Conservation (phyloP, 2,113 vertebrate genomes). For the Struthidea cinerea region DNA sequence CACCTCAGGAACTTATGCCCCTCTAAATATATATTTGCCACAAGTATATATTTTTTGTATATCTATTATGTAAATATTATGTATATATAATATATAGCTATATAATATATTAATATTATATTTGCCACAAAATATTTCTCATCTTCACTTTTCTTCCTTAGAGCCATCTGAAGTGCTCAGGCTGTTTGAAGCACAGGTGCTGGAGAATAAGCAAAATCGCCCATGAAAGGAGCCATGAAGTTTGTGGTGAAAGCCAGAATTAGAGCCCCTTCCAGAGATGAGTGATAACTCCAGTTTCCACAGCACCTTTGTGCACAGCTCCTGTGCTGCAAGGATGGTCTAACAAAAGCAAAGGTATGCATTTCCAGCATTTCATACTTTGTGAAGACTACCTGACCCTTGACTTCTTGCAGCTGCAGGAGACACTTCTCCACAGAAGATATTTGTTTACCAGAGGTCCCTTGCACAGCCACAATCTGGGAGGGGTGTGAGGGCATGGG, state of each 20-base stretch:
- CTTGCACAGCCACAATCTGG: neutral
- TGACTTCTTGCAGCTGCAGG: neutral
- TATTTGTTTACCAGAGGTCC: neutral
- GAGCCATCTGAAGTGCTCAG: neutral
- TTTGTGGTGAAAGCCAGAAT: neutral
- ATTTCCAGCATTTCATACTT: neutral
- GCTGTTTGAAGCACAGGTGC: neutral
- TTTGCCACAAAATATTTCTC: neutral
- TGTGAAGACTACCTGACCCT: too few species aligned
- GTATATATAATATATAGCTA: too few species aligned
- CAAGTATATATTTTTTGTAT: too few species aligned
- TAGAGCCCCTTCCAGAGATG: neutral
- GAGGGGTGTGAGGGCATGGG: accelerated
- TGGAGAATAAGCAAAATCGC: neutral
- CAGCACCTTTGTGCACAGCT: neutral
- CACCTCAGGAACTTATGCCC: neutral
- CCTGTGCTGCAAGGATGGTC: accelerated
- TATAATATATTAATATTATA: too few species aligned
- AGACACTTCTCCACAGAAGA: neutral
- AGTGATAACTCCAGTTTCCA: neutral
- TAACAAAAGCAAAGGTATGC: neutral
- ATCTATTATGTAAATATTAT: too few species aligned
- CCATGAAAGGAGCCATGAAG: neutral
- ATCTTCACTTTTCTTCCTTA: neutral
- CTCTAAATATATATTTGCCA: neutral